Evolutionary conservation across 2,113 vertebrate species (phyloP).

Genomic region (Sardina pilchardus): DNA sequence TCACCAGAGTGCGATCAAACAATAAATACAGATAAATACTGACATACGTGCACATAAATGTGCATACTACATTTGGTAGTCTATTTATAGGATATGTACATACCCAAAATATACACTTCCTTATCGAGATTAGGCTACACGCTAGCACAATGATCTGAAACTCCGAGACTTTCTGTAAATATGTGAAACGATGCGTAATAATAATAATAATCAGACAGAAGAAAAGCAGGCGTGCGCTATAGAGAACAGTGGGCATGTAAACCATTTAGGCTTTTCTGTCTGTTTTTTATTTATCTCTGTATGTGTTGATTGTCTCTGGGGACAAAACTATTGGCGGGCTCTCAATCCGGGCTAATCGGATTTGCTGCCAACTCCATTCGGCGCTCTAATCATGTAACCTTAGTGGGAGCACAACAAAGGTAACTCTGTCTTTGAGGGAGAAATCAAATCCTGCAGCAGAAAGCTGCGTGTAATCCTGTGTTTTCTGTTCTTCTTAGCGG

Average conservation of each 20-base stretch:
- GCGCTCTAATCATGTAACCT: slow-evolving; percentile 63
- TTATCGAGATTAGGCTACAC: no score
- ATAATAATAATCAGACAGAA: not conserved
- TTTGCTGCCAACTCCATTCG: slow-evolving; percentile 64
- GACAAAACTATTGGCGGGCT: slow-evolving; percentile 57
- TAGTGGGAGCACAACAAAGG: slow-evolving; percentile 67
- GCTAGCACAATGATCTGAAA: no score
- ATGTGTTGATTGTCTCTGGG: not conserved
- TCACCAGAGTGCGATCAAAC: not conserved
- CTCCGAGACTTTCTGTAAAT: not conserved
- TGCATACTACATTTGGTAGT: no score
- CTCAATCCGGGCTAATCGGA: slow-evolving; percentile 68
- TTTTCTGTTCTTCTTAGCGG: slow-evolving; percentile 55
- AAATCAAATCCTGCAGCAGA: slow-evolving; percentile 67
- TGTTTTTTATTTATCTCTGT: not conserved
- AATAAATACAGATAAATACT: no score
- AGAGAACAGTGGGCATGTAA: not conserved
- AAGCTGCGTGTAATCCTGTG: slow-evolving; percentile 71
- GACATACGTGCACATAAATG: no score
- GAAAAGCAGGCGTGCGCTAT: not conserved
- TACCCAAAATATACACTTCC: no score
- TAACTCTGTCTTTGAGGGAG: slow-evolving; percentile 63
- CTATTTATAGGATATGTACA: no score
- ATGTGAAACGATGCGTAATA: not conserved
- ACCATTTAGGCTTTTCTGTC: not conserved